Evolutionary conservation across 2,888 invertebrate genomes (phyloP), one percentile per base, ranked within the genome.

Genomic region (Drosophila anomelani): DNA sequence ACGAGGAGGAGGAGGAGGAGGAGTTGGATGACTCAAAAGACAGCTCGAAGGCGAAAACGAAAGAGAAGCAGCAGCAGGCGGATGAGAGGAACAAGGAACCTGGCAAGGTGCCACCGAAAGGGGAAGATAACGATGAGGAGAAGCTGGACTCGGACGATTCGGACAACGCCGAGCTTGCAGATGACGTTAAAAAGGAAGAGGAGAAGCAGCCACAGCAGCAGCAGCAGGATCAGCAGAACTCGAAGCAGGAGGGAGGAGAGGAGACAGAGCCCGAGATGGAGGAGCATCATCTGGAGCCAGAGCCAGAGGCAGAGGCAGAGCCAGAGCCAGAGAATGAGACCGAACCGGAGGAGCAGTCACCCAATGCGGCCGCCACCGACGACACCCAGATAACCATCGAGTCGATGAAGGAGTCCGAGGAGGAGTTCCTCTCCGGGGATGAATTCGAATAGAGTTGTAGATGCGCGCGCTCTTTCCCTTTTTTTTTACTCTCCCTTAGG

Each of bases 331-430:
- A 32, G 17, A 17, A 3, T 1, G 74, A 78, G 17, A 63, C 23
- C 23, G 23, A 23, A 20, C 69, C 20, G 0, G 82, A 70, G 17
- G 34, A 58, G 3, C 61, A 23, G 49, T 46, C 47, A 3, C 62
- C 29, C n/a, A 64, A 54, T 32, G 54, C 32, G 4, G 67, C 74
- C 26, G 57, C 38, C 32, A 68, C 67, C 34, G 87, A 87, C 1
- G 84, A 84, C 29, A 73, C 85, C 3, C 89, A 87, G 69, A 76
- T 89, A n/a, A 84, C 84, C 3, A 84, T 84, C 26, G 84, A 84
- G 43, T 84, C 84, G 12, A 57, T 84, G 51, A 87, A 72, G 38
- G 84, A 81, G 36, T 85, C 85, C 7, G 84, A 89, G 26, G 82
- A 82, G 20, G 82, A 83, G 15, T 77, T 61, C 36, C 81, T 75